Conservation (phyloP, 2,797 vertebrate species). For the Myotis planiceps region DNA sequence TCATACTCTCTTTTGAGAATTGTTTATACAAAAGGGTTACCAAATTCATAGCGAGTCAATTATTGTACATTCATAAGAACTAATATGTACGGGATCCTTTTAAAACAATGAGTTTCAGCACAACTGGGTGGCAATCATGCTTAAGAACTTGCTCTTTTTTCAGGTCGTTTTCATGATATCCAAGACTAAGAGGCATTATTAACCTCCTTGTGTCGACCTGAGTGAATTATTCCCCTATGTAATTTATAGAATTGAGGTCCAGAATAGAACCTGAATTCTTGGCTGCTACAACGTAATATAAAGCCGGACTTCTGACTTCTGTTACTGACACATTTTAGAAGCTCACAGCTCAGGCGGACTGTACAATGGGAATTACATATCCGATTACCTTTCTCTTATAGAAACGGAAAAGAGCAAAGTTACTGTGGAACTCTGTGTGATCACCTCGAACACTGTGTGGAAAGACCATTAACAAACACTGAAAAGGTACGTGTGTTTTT, state of each 20-base stretch:
- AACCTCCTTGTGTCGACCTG: not conserved
- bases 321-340: slow-evolving; percentile 41
- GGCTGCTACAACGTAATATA: not conserved
- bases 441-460: not conserved
- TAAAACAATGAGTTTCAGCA: slow-evolving; percentile 29
- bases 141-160: slow-evolving; percentile 21
- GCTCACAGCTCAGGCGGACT: slow-evolving; percentile 17
- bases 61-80: slow-evolving; percentile 28
- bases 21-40: slow-evolving; percentile 82
- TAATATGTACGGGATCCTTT: slow-evolving; percentile 17
- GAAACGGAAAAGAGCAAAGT: slow-evolving; percentile 6
- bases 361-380: slow-evolving; percentile 46
- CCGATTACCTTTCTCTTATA: slow-evolving; percentile 34
- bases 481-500: not conserved
- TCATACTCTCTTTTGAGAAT: slow-evolving; percentile 82
- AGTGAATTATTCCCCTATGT: slow-evolving; percentile 8
- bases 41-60: slow-evolving; percentile 76
- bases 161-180: not conserved
- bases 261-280: slow-evolving; percentile 21
- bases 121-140: slow-evolving; percentile 36
- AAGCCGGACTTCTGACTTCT: slow-evolving; percentile 25
- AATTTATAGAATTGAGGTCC: slow-evolving; percentile 26
- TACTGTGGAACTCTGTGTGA: not conserved
- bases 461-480: slow-evolving; percentile 37
- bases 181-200: not conserved